Base-by-base conservation (phyloP, 2,888 invertebrate genomes). In the Epirrhoe tristata region DNA sequence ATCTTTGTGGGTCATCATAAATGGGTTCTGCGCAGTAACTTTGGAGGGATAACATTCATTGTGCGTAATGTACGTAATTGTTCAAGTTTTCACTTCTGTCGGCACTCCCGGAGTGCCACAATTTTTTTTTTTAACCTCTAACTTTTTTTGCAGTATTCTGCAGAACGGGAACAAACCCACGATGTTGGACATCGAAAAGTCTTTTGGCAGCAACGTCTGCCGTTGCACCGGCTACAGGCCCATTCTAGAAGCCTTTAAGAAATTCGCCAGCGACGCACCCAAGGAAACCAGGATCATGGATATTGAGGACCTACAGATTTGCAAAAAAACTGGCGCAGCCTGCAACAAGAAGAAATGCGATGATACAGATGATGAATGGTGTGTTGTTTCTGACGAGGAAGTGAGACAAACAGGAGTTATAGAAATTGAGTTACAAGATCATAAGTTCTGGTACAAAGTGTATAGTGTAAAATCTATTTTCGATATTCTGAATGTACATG, bases 151-250 rank as follows among this genome's bases (percentile, higher is more conserved):
- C 73, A 95, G 94, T 46, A 73, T 91, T 3, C 76, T 94, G 5
- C 81, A 90, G 74, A 75, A 81, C 3, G 83, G 91, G 1, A 86
- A 90, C n/a, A 77, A 85, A 14, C 75, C 94, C 34, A 94, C 95
- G 0, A 94, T 94, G 94, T 84, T 94, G 67, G 94, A 96, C 69
- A 93, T 96, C 2, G 96, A 97, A 82, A 94, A 96, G 74, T 94
- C 95, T 0, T 95, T 96, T 72, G 96, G 95, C 5, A 95, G 96
- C 46, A 96, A 96, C 76, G 93, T 96, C 52, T 97, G 97, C 74
- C 91, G 97, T 52, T 97, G 97, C 76, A 97, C 97, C 0, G 96
- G 96, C 0, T 96, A 95, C 75, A 86, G 95, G 48, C 93, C 96
- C 0, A 95, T 96, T 54, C 63, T 94, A 1, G 93, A 95, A 56